Evolutionary conservation across 2,113 vertebrate genomes (phyloP).

Genomic region (Trichomycterus rosablanca): DNA sequence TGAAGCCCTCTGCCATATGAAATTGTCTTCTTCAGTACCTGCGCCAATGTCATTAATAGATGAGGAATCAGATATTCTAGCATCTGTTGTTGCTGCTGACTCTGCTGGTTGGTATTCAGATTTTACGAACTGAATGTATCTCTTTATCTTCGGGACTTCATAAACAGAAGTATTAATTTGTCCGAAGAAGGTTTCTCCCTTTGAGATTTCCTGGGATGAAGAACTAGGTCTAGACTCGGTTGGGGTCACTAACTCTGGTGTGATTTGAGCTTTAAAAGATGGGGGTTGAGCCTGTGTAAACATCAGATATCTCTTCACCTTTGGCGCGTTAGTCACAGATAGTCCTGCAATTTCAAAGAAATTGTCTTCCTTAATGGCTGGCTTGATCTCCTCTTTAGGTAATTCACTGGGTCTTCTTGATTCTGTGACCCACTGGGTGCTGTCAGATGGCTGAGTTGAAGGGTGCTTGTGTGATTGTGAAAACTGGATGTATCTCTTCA

Average conservation of each 20-base stretch:
- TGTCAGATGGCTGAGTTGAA: neutral
- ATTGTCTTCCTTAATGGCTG: too few relatives aligned
- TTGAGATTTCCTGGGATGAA: neutral
- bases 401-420: too few relatives aligned
- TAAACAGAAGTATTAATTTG: neutral
- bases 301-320: neutral
- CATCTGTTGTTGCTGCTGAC: too few relatives aligned
- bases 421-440: too few relatives aligned
- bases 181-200: neutral
- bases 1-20: neutral
- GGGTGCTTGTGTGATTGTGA: too few relatives aligned
- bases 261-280: neutral
- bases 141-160: neutral
- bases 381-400: too few relatives aligned
- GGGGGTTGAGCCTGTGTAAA: neutral
- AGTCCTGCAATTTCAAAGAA: neutral
- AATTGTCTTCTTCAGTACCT: constrained; percentile 1
- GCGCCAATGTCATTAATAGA: too few relatives aligned
- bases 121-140: neutral
- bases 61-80: neutral
- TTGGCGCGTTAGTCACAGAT: neutral
- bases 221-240: neutral
- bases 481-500: too few relatives aligned
- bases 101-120: neutral
- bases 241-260: neutral